phyloP scores from a whole-genome alignment of 2,888 invertebrate species.

The Ptychoptera contaminata region DNA sequence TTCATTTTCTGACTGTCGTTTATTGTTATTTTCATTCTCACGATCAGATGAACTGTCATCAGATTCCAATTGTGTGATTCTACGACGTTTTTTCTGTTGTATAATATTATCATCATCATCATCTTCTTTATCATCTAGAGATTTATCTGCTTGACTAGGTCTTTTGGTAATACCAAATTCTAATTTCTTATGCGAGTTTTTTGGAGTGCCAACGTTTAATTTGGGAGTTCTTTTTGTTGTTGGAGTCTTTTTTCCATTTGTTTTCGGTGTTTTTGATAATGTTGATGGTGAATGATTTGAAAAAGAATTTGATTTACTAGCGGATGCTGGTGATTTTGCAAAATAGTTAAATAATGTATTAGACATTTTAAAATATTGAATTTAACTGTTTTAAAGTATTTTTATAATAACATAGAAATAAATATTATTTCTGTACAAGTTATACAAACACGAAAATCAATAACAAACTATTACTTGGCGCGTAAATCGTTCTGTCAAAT shows the following conservation, averaged over 20 bases:
- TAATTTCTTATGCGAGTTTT: slow-evolving; percentile 19
- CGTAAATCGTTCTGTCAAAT: too few species aligned
- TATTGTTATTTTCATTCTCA: slow-evolving; percentile 1
- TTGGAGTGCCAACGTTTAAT: slow-evolving; percentile 12
- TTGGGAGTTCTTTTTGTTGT: slow-evolving; percentile 1
- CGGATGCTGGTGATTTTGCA: slow-evolving; percentile 39
- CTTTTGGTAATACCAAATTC: slow-evolving; percentile 6
- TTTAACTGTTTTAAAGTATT: too few species aligned
- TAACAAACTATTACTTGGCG: too few species aligned
- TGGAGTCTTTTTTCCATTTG: slow-evolving; percentile 19
- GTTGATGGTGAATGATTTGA: slow-evolving; percentile 15
- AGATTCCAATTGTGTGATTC: neutral
- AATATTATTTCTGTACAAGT: too few species aligned
- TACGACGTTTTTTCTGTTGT: slow-evolving; percentile 34
- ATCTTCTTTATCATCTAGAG: slow-evolving; percentile 12
- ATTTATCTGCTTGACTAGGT: slow-evolving; percentile 1
- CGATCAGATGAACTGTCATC: neutral
- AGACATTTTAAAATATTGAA: neutral
- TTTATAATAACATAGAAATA: too few species aligned
- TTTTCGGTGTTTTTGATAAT: slow-evolving; percentile 22
- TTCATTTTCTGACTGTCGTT: neutral
- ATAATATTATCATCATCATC: slow-evolving; percentile 33
- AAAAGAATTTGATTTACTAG: slow-evolving; percentile 15
- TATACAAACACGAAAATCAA: too few species aligned
- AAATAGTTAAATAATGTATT: slow-evolving; percentile 58